phyloP scores from a whole-genome alignment of 2,797 vertebrate species.

The Uromys caudimaculatus region DNA sequence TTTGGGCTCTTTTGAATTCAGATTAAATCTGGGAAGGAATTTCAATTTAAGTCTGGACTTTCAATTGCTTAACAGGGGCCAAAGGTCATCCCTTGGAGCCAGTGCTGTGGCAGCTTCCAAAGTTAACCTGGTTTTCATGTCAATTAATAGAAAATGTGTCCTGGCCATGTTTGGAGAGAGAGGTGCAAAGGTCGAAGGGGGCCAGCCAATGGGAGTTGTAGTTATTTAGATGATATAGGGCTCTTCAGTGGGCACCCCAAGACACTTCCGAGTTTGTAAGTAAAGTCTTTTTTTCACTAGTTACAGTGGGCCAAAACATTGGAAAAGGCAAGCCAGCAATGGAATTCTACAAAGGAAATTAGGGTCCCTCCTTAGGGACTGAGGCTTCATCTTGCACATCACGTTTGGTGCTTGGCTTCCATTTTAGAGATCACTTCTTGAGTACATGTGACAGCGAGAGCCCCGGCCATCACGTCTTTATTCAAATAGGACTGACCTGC shows the following conservation, averaged over 20 bases:
- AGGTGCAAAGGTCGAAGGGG: neutral
- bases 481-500: neutral
- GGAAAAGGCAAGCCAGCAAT: neutral
- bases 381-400: neutral
- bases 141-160: neutral
- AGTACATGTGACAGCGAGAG: neutral
- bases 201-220: neutral
- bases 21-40: neutral
- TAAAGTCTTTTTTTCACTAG: neutral
- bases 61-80: neutral
- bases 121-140: neutral
- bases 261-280: neutral
- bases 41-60: neutral
- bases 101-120: neutral
- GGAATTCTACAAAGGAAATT: slow-evolving; percentile 1
- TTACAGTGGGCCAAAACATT: neutral
- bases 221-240: neutral
- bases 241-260: neutral
- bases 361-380: neutral
- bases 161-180: neutral
- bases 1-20: neutral
- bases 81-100: neutral
- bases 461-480: neutral
- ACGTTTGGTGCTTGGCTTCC: neutral
- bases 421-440: neutral